Evolutionary conservation across 2,797 vertebrate genomes (phyloP), one percentile per base, ranked within the genome.

Genomic region (Loriculus beryllinus): DNA sequence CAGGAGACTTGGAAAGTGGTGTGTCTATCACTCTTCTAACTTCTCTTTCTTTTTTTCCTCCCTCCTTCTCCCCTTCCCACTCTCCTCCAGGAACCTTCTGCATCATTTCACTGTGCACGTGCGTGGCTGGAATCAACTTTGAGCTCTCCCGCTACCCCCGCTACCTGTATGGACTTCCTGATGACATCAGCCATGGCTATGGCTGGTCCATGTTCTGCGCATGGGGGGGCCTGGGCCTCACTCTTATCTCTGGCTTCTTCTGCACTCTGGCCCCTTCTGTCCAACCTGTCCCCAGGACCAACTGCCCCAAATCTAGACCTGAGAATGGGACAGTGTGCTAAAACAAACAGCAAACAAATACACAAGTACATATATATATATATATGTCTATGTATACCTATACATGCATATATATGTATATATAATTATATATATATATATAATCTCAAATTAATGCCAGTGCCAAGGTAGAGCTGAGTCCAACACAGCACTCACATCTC

Each of bases 191-290:
- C 97, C 99, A 99, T 1, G 99, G 99, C 95, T 99, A 99, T 28
- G 99, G 99, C 97, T 99, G 99, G 99, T 99, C 99, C 94, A 99
- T 99, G 99, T 99, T 99, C 98, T 99, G 99, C 93, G 99, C 99
- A 4, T 99, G 99, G 99, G 99, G 99, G 9, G 99, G 99, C 87
- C 98, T 99, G 70, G 99, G 99, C 96, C 99, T 99, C 95, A 99
- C 99, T 22, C 99, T 99, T 51, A 99, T 99, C 91, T 99, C 99
- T 33, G 99, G 99, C 88, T 99, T 99, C 98, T 99, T 99, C 98
- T 99, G 99, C 98, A 99, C 99, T 67, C 98, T 99, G 98, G 99
- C 99, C 78, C 99, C 99, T 77, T 99, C 99, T 40, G 98, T 99
- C 77, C 99, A 99, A 97, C 99, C 99, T 45, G 98, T 99, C 93